phyloP scores from a whole-genome alignment of 2,113 vertebrate genomes.

The Diadophis punctatus region DNA sequence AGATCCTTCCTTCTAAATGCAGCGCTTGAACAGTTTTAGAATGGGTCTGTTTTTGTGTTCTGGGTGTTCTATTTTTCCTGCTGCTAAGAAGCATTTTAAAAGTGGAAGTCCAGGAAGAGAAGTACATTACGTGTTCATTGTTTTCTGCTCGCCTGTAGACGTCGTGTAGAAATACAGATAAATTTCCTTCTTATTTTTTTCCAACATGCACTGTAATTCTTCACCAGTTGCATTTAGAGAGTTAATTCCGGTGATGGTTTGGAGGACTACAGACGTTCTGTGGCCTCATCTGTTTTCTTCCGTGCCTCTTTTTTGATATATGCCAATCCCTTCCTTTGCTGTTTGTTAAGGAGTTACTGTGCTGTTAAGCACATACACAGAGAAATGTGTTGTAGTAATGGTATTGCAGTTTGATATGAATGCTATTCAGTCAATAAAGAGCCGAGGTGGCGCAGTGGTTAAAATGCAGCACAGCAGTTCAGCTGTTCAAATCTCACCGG shows the following conservation, averaged over 20 bases:
- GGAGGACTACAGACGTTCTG: background rate
- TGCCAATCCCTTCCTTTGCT: too few species aligned
- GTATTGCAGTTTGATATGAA: too few species aligned
- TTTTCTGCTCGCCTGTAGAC: background rate
- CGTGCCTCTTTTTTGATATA: background rate
- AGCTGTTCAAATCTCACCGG: too few species aligned
- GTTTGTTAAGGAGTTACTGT: too few species aligned
- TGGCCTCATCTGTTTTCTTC: background rate
- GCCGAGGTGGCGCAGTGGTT: too few species aligned
- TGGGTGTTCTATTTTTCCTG: background rate
- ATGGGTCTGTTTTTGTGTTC: background rate
- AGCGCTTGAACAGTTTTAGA: background rate
- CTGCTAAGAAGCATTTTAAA: background rate
- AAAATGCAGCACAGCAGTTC: too few species aligned
- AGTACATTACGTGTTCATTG: background rate
- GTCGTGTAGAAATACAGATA: background rate
- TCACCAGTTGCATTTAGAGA: background rate
- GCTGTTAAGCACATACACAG: too few species aligned
- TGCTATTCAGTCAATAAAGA: too few species aligned
- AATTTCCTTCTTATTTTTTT: background rate
- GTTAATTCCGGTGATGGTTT: background rate
- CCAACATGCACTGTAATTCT: background rate
- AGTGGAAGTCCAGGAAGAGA: background rate
- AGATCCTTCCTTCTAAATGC: conserved; percentile 5
- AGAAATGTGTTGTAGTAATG: too few species aligned